These are phyloP conservation scores for Catajapyx aquilonaris DNA, from an alignment of 1,140 invertebrate genomes.

Conservation along the genomic window DNA sequence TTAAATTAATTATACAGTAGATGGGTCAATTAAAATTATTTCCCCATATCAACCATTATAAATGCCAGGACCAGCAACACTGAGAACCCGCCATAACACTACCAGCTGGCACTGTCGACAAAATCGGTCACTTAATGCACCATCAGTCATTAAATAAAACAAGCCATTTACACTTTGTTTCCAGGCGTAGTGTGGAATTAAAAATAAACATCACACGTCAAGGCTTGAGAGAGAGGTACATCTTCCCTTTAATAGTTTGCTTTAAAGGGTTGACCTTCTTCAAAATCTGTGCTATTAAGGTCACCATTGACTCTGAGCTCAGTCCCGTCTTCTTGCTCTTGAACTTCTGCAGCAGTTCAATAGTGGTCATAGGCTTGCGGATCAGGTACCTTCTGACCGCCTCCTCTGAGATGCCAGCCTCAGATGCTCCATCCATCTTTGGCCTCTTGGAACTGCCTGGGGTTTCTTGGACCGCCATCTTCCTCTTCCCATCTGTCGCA, in stretches of 20 bases:
- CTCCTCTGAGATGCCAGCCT: conserved; percentile 41
- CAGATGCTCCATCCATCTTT: conserved; percentile 9
- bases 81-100: too few relatives aligned
- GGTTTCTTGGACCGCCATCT: conserved; percentile 9
- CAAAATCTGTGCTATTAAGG: conserved; percentile 80
- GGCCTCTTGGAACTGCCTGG: conserved; percentile 7
- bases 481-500: conserved; percentile 14
- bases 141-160: too few relatives aligned
- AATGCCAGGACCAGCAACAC: too few relatives aligned
- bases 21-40: too few relatives aligned
- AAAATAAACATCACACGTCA: too few relatives aligned
- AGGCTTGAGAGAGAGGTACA: conserved; percentile 65
- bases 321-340: conserved; percentile 85
- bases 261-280: conserved; percentile 87
- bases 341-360: conserved; percentile 83
- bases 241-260: conserved; percentile 78
- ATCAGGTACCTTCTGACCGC: conserved; percentile 78
- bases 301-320: conserved; percentile 68
- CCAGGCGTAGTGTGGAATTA: too few relatives aligned
- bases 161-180: too few relatives aligned
- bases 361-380: conserved; percentile 89
- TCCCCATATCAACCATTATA: too few relatives aligned
- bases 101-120: too few relatives aligned
- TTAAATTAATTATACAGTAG: too few relatives aligned
- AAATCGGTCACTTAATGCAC: too few relatives aligned